These are phyloP conservation scores for Ranitomeya variabilis DNA, from an alignment of 2,113 vertebrate species.

Conservation along the genomic window DNA sequence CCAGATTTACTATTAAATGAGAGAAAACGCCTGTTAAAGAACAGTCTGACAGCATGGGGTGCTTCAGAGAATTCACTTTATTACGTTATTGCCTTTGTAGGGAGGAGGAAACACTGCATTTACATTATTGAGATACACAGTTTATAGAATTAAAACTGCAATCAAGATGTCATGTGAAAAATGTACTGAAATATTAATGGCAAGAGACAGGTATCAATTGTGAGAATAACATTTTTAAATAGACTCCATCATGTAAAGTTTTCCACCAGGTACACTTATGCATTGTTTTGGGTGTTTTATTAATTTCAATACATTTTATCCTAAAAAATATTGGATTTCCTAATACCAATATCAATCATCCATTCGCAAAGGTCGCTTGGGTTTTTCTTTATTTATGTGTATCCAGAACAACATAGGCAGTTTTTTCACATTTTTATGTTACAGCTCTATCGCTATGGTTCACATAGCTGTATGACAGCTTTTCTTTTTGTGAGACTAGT, in stretches of 20 bases:
- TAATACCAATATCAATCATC: neutral
- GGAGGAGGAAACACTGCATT: constrained; percentile 1
- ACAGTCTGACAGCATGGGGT: constrained; percentile 25
- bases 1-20: constrained; percentile 39
- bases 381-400: no score
- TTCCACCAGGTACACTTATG: neutral
- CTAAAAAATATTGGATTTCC: neutral
- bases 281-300: neutral
- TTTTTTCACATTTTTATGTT: no score
- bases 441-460: no score
- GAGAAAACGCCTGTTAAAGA: constrained; percentile 15
- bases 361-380: no score
- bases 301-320: neutral
- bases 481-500: no score
- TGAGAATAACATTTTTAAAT: neutral
- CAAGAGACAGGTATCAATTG: neutral
- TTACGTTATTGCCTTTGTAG: constrained; percentile 12
- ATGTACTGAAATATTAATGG: neutral
- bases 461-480: no score
- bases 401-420: no score
- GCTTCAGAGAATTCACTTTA: constrained; percentile 10
- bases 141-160: neutral
- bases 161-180: constrained; percentile 14
- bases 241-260: neutral
- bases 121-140: constrained; percentile 29